Base-by-base conservation (phyloP, 1,140 invertebrate species). In the Brachionus manjavacas region DNA sequence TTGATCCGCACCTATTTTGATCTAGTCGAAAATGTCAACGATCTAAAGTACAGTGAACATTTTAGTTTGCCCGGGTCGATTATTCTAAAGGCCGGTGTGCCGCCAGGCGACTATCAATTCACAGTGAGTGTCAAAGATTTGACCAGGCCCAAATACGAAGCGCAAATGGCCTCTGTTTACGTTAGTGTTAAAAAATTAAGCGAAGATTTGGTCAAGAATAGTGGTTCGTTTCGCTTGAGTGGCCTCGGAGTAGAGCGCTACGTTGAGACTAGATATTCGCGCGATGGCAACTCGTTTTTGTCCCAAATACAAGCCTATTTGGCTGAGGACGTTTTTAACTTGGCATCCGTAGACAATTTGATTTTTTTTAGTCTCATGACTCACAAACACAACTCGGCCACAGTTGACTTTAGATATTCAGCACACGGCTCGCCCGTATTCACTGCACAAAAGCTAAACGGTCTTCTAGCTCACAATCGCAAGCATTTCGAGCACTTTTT, bases 371-470 rank as follows among this genome's bases (percentile, higher is more conserved):
- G 79, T 25, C n/a, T 81, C n/a, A 81, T 81, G 49, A 64, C 52
- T 46, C 52, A 64, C 31, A 7, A 6, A 35, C 31, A 35, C 4
- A 35, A 35, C 39, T 4, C 52, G 12, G 64, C 35, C 52, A 86
- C 85, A 52, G 85, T 87, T 0, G 96, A 99, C 88, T 92, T 98
- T 4, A 91, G 96, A 86, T 99, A 96, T 89, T 93, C 96, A 2
- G 96, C 95, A 7, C 95, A 97, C 90, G 95, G 95, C 0, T 96
- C 96, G 0, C 95, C 96, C 3, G 98, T 96, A 88, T 96, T 96
- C 87, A 96, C 97, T 87, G 93, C 96, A 0, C 94, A 96, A 0
- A 92, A 94, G 90, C 91, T 98, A 46, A 96, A 98, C 89, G 96
- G 96, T 25, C 94, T 97, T 49, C 94, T 98, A 0, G 89, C 96